Percentiles rank a stretch among this genome's conserved stretches.
Conservation (phyloP, 2,888 invertebrate species). For the Neria commutata region DNA sequence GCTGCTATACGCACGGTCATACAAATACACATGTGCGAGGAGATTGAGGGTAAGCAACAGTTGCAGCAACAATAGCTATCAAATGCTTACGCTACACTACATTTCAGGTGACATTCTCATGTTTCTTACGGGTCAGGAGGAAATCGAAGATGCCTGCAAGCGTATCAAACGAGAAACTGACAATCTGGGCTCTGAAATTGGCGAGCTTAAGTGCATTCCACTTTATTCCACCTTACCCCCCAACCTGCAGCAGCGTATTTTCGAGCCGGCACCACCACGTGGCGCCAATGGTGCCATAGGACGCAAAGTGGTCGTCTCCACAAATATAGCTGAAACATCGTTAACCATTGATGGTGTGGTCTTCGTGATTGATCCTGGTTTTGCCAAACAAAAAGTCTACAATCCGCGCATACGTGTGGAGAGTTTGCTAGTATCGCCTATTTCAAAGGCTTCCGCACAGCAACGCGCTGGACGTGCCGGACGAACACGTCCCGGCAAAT, state of each 20-base stretch:
- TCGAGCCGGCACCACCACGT: constrained; percentile 94
- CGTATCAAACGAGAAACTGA: constrained; percentile 95
- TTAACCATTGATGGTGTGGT: constrained; percentile 99
- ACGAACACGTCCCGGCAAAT: constrained; percentile 97
- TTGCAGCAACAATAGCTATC: not conserved
- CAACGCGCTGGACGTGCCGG: constrained; percentile 98
- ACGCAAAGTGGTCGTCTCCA: constrained; percentile 93
- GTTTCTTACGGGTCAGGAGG: constrained; percentile 88
- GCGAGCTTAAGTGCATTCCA: constrained; percentile 97
- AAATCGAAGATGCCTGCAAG: constrained; percentile 99
- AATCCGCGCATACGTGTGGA: constrained; percentile 82
- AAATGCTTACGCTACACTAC: not conserved
- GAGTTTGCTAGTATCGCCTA: constrained; percentile 95
- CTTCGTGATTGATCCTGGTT: constrained; percentile 99
- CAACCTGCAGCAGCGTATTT: constrained; percentile 94
- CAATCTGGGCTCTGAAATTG: constrained; percentile 94
- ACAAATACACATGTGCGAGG: constrained; percentile 94
- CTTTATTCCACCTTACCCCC: constrained; percentile 98
- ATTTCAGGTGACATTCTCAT: constrained; percentile 84
- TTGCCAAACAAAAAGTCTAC: constrained; percentile 96
- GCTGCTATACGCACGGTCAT: constrained; percentile 98
- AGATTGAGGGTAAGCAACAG: constrained; percentile 66
- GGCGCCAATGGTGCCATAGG: constrained; percentile 89
- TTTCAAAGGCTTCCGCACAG: constrained; percentile 98
- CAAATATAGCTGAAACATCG: constrained; percentile 99